phyloP scores from a whole-genome alignment of 2,797 vertebrate genomes.

The Gila robusta region DNA sequence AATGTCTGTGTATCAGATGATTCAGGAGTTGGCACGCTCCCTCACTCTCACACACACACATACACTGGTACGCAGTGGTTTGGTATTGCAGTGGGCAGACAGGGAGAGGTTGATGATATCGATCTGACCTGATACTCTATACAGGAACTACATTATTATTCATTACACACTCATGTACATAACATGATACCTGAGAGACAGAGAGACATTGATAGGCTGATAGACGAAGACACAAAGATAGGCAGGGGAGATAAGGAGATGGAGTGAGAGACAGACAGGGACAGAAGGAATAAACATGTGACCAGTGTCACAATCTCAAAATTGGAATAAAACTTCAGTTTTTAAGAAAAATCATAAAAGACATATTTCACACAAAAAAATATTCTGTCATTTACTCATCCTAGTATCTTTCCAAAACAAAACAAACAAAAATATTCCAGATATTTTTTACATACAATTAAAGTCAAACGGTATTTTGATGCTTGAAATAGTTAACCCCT shows the following conservation, averaged over 20 bases:
- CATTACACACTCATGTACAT: slow-evolving; percentile 58
- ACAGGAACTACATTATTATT: slow-evolving; percentile 66
- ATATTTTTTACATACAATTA: neutral
- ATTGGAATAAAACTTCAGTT: neutral
- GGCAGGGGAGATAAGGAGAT: neutral
- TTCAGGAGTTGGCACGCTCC: slow-evolving; percentile 56
- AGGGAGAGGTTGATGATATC: slow-evolving; percentile 49
- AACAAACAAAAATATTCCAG: neutral
- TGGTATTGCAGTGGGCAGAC: slow-evolving; percentile 60
- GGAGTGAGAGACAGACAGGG: neutral
- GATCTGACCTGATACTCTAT: slow-evolving; percentile 60
- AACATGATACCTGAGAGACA: slow-evolving; percentile 54
- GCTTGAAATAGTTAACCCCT: neutral
- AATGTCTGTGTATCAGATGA: slow-evolving; percentile 45
- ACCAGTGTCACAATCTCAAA: neutral
- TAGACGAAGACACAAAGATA: slow-evolving; percentile 18
- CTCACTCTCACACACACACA: slow-evolving; percentile 9
- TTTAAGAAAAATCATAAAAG: neutral
- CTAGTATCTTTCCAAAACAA: neutral
- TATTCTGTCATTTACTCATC: neutral
- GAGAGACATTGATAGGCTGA: slow-evolving; percentile 28
- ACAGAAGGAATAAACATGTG: neutral
- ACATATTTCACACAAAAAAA: neutral
- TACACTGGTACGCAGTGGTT: slow-evolving; percentile 30
- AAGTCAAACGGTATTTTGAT: neutral